Evolutionary conservation across 2,113 vertebrate genomes (phyloP), one percentile per base, ranked within the genome.

Genomic region (Taxidea taxus): DNA sequence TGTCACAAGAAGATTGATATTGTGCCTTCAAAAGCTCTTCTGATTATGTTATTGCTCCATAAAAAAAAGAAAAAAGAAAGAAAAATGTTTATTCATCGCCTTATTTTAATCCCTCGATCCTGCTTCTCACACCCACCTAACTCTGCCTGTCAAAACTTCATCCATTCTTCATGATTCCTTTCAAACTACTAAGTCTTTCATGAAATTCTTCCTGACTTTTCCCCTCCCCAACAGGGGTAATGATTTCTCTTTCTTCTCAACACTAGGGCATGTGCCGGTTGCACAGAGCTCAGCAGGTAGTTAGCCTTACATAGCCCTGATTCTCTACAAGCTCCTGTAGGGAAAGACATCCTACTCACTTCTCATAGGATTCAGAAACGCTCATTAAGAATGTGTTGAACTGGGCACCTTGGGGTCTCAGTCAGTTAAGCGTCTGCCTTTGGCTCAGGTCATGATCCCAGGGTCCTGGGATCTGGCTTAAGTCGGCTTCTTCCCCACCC

Each of bases 91-190:
- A 72, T 60, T 58, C 56, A 91, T 1, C 86, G 13, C 20, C 49
- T 70, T 91, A n/a, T 96, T 96, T 85, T 62, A 94, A 95, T 60
- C 39, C 8, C 29, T 89, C 54, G 47, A 37, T 16, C 34, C n/a
- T 2, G 87, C 51, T 87, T 91, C 37, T 95, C 20, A 60, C 13
- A 51, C 39, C 42, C 70, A 44, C 37, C 37, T n/a, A n/a, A n/a
- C n/a, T 93, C 51, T 91, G n/a, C 62, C 82, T 78, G 25, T 94
- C 54, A 78, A 96, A 91, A 93, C 20, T 18, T 84, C 34, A 94
- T 6, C 68, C 11, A 21, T 90, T 96, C 87, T 77, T 95, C 47
- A 80, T 8, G n/a, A 95, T 60, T 80, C 68, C 34, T 80, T 44
- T 90, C 92, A 81, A 75, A 75, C 15, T 89, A 60, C 54, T 54